Conservation (phyloP, 2,888 invertebrate species). For the Anthophora plumipes region DNA sequence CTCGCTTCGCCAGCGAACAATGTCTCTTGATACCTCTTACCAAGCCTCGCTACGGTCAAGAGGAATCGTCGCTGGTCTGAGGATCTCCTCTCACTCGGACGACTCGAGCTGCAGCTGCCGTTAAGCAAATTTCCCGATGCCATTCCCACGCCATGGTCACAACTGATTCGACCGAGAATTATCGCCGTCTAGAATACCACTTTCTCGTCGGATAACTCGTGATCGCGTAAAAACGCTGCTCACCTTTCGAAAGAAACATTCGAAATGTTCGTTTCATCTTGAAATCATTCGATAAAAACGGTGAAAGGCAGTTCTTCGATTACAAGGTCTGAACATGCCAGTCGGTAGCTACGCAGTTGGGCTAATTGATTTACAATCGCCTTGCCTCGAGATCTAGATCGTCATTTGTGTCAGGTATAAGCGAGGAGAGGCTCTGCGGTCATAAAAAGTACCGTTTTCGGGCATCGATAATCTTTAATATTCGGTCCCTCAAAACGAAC, state of each 20-base stretch:
- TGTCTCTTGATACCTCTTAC: conserved; percentile 55
- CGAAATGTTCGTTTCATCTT: background rate
- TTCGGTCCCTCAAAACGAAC: no score
- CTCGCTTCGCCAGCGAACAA: conserved; percentile 61
- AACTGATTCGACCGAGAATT: conserved; percentile 33
- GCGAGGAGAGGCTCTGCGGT: no score
- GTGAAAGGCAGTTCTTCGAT: no score
- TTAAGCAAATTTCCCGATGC: conserved; percentile 65
- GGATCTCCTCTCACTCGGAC: conserved; percentile 23
- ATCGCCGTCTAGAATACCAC: background rate
- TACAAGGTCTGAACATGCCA: no score
- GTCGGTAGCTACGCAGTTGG: no score
- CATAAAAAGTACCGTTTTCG: no score
- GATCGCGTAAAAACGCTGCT: background rate
- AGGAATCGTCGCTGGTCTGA: conserved; percentile 55
- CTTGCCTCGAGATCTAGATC: no score
- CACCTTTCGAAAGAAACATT: background rate
- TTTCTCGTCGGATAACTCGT: background rate
- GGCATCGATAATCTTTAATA: no score
- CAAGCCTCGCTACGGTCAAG: conserved; percentile 41
- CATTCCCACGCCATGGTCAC: conserved; percentile 57
- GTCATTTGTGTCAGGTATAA: no score
- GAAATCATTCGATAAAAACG: background rate
- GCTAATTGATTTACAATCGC: no score
- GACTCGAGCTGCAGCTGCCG: conserved; percentile 58